A percentile compares a stretch with the other conserved stretches of the same genome.
phyloP scores from a whole-genome alignment of 2,113 vertebrate genomes.

The Parotia lawesii region DNA sequence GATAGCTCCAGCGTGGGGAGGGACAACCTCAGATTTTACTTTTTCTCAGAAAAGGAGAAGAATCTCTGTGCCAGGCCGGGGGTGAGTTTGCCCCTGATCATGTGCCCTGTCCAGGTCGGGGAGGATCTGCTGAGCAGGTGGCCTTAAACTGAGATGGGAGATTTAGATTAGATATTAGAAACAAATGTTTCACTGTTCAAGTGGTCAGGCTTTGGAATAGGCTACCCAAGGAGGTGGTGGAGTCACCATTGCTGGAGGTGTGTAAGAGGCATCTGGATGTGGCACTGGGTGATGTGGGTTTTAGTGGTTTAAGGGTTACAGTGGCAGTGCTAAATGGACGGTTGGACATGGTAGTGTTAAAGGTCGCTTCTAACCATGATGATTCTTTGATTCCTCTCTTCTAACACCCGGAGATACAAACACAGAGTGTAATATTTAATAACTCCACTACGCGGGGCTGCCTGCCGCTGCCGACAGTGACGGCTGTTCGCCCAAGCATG shows the following conservation, averaged over 20 bases:
- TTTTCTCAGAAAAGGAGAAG: neutral
- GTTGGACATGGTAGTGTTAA: neutral
- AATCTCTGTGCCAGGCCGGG: accelerated
- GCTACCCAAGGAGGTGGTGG: no score
- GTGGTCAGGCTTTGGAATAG: neutral
- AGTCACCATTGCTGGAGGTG: neutral
- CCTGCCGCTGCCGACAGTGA: accelerated
- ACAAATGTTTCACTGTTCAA: accelerated
- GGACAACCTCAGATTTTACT: neutral
- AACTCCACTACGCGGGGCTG: accelerated
- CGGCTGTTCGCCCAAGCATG: neutral
- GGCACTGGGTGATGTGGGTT: neutral
- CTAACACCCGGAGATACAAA: neutral
- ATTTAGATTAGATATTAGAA: neutral
- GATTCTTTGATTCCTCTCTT: neutral
- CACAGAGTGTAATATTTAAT: neutral
- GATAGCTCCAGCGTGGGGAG: accelerated
- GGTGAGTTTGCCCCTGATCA: accelerated
- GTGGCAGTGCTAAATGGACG: neutral
- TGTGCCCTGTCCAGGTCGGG: accelerated
- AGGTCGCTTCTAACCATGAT: neutral
- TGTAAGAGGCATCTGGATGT: accelerated
- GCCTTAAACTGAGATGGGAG: neutral
- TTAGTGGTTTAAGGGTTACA: neutral
- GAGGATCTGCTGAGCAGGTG: neutral